Percentiles rank a stretch among this genome's conserved stretches.
These are phyloP conservation scores for Kuschelorhynchus macadamiae DNA, from an alignment of 2,888 invertebrate genomes.

Conservation along the genomic window DNA sequence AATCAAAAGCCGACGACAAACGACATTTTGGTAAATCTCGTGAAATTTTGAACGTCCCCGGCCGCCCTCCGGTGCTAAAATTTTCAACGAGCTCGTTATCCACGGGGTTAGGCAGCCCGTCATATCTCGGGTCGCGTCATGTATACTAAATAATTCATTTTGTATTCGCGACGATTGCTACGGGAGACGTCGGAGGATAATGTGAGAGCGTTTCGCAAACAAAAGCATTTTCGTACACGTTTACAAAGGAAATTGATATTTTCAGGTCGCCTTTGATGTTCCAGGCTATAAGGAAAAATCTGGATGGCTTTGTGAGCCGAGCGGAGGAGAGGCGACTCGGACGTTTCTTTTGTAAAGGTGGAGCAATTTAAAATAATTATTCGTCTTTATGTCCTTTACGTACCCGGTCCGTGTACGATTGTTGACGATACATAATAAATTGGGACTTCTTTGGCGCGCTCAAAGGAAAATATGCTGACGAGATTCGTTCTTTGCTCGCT, in stretches of 20 bases:
- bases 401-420: conserved; percentile 32
- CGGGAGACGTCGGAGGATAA: conserved; percentile 46
- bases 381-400: conserved; percentile 41
- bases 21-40: conserved; percentile 3
- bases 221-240: conserved; percentile 45
- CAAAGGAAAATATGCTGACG: conserved; percentile 11
- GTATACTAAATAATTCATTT: conserved; percentile 50
- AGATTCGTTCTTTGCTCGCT: no score
- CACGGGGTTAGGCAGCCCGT: conserved; percentile 30
- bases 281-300: conserved; percentile 41
- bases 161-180: conserved; percentile 46
- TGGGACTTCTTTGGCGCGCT: conserved; percentile 22
- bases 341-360: conserved; percentile 46
- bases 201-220: conserved; percentile 46
- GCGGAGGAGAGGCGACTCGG: conserved; percentile 34
- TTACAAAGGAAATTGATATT: conserved; percentile 51
- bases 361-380: conserved; percentile 49
- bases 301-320: conserved; percentile 41
- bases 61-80: conserved; percentile 21
- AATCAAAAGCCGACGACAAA: neutral
- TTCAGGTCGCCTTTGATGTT: conserved; percentile 47
- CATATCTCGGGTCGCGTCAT: conserved; percentile 39
- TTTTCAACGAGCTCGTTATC: conserved; percentile 28
- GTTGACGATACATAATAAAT: conserved; percentile 45
- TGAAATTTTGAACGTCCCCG: conserved; percentile 14